Conservation (phyloP, 53 echinoderm and acorn worm species). For the Zoroaster sp. region DNA sequence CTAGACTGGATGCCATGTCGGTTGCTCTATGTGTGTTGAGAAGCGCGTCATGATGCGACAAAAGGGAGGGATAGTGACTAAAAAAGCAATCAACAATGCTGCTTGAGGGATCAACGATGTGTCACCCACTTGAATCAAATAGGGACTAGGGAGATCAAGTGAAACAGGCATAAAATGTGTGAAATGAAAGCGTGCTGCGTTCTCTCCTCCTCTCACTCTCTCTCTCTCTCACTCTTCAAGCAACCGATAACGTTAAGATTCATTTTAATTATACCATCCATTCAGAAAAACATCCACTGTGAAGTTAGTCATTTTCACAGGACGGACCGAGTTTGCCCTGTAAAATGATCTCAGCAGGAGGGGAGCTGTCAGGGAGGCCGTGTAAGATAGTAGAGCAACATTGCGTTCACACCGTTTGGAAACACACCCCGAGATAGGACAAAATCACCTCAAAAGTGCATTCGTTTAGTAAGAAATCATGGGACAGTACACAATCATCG, state of each 20-base stretch:
- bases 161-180: constrained; percentile 45
- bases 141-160: constrained; percentile 11
- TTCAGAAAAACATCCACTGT: neutral
- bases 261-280: neutral
- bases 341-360: neutral
- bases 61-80: constrained; percentile 20
- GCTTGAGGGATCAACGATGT: constrained; percentile 5
- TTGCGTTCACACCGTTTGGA: neutral
- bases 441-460: too few relatives aligned
- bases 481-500: too few relatives aligned
- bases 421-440: too few relatives aligned
- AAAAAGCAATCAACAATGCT: constrained; percentile 11
- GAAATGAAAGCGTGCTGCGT: neutral
- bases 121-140: constrained; percentile 33
- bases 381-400: neutral
- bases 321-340: neutral
- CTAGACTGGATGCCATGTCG: neutral
- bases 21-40: neutral
- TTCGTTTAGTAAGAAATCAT: too few relatives aligned
- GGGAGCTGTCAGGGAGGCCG: neutral
- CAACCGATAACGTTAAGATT: neutral
- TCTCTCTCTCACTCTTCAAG: neutral
- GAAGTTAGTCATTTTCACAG: neutral
- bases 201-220: neutral
- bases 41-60: neutral